Evolutionary conservation across 1,140 invertebrate species (phyloP).

Genomic region (Tenebrio molitor): DNA sequence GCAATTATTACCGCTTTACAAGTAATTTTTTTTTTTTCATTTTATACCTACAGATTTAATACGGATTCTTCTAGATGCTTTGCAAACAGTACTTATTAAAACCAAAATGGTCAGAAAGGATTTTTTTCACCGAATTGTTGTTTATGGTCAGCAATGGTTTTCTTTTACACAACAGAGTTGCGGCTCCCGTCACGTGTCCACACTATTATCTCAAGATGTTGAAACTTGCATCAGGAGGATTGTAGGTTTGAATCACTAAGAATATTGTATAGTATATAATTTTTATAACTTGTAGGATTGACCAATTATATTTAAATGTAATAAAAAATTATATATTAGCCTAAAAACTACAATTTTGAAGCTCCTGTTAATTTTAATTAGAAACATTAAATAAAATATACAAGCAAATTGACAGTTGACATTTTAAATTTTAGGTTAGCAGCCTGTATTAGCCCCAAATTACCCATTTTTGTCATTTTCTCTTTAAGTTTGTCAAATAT

Average conservation of each 20-base stretch:
- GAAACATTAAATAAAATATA: too few relatives aligned
- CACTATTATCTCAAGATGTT: constrained; percentile 56
- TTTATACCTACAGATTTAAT: background rate
- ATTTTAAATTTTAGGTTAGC: too few relatives aligned
- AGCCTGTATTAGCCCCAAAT: too few relatives aligned
- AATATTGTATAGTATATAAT: background rate
- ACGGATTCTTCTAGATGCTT: constrained; percentile 41
- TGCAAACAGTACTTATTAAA: constrained; percentile 39
- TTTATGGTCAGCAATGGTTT: constrained; percentile 47
- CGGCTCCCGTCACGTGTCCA: constrained; percentile 47
- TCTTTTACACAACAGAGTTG: constrained; percentile 49
- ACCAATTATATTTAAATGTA: background rate
- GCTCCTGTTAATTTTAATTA: too few relatives aligned
- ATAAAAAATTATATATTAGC: background rate
- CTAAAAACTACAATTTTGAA: too few relatives aligned
- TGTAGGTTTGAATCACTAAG: constrained; percentile 1
- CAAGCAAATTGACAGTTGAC: too few relatives aligned
- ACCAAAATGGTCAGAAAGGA: constrained; percentile 31
- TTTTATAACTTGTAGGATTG: too few relatives aligned
- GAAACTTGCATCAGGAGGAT: background rate
- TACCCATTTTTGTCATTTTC: too few relatives aligned
- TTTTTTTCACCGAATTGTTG: constrained; percentile 19
- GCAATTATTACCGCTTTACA: constrained; percentile 57
- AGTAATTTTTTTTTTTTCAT: constrained; percentile 38
- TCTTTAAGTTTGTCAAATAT: too few relatives aligned